Evolutionary conservation across 2,888 invertebrate species (phyloP).

Genomic region (Temnothorax unifasciatus): DNA sequence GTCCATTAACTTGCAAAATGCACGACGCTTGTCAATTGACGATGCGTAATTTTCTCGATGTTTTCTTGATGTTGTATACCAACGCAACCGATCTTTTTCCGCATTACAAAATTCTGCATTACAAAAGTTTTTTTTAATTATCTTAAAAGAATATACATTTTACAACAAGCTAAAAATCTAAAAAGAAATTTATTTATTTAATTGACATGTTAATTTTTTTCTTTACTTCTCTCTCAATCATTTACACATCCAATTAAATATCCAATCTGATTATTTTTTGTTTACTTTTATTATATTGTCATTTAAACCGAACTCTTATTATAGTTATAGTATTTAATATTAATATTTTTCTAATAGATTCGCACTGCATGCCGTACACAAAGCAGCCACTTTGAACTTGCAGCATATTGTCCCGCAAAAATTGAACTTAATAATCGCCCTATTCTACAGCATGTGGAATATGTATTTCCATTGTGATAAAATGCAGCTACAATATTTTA

Average conservation of each 20-base stretch:
- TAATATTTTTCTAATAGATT: background rate
- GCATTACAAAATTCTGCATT: background rate
- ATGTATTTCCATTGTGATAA: background rate
- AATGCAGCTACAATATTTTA: background rate
- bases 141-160: slow-evolving; percentile 9
- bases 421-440: background rate
- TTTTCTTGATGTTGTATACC: slow-evolving; percentile 9
- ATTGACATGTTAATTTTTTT: background rate
- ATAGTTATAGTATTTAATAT: background rate
- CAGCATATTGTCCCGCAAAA: slow-evolving; percentile 6
- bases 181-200: slow-evolving; percentile 4
- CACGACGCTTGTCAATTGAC: slow-evolving; percentile 39
- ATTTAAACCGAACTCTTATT: background rate
- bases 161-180: background rate
- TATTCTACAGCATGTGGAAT: slow-evolving; percentile 7
- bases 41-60: slow-evolving; percentile 25
- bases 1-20: slow-evolving; percentile 17
- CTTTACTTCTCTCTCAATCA: background rate
- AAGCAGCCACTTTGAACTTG: background rate
- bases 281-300: background rate
- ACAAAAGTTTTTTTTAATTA: background rate
- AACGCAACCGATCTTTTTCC: no score
- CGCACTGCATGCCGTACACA: slow-evolving; percentile 13
- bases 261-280: background rate
- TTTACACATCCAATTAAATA: background rate